phyloP scores from a whole-genome alignment of 2,113 vertebrate genomes.

The Danio rerio region DNA sequence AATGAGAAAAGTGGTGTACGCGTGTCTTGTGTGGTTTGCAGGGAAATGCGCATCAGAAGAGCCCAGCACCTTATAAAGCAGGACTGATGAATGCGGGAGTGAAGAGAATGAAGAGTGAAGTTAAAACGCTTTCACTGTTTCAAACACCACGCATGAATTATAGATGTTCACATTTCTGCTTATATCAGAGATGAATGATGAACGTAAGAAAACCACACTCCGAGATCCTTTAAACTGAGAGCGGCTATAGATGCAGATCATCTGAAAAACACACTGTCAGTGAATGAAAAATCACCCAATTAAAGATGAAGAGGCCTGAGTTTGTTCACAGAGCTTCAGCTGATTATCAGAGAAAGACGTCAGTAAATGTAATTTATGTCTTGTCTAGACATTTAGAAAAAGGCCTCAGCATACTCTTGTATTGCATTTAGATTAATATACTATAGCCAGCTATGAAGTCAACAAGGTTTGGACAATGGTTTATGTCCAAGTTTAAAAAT shows the following conservation, averaged over 20 bases:
- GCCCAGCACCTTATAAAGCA: background rate
- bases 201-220: background rate
- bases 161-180: background rate
- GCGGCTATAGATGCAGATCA: background rate
- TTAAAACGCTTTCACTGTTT: slow-evolving; percentile 35
- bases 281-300: slow-evolving; percentile 2
- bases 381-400: too few species aligned
- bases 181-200: background rate
- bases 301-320: background rate
- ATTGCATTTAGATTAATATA: too few species aligned
- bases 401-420: too few species aligned
- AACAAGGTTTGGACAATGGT: too few species aligned
- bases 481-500: too few species aligned
- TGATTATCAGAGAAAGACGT: too few species aligned
- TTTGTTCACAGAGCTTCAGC: background rate
- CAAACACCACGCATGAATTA: slow-evolving; percentile 4
- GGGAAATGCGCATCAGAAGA: background rate
- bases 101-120: slow-evolving; percentile 2
- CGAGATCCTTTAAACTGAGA: background rate
- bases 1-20: background rate
- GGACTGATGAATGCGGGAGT: background rate
- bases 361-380: too few species aligned
- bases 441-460: too few species aligned
- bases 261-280: background rate
- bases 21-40: slow-evolving; percentile 1